Conservation (phyloP, 2,797 vertebrate genomes). For the Paratrypauchen microcephalus region DNA sequence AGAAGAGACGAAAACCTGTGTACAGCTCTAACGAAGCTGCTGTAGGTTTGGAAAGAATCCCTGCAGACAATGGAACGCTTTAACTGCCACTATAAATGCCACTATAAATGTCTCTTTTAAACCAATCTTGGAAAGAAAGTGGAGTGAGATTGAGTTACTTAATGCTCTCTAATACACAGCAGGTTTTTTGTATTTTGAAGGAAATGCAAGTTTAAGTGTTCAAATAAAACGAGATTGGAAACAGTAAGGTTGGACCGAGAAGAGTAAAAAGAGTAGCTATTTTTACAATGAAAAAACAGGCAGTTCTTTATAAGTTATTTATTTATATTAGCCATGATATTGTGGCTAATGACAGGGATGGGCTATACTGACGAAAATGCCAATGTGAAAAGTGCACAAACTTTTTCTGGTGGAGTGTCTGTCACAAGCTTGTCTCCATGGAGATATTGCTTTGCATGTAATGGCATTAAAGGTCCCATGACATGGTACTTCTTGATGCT, state of each 20-base stretch:
- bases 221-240: background rate
- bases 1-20: background rate
- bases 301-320: background rate
- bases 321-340: background rate
- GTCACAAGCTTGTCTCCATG: no score
- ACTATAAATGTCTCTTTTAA: background rate
- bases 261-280: background rate
- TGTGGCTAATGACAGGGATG: background rate
- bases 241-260: background rate
- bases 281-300: slow-evolving; percentile 20
- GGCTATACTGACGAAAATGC: no score
- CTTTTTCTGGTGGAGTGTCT: slow-evolving; percentile 13
- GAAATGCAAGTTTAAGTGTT: slow-evolving; percentile 7
- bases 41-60: background rate
- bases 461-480: no score
- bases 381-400: background rate
- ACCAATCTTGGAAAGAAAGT: slow-evolving; percentile 1
- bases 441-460: no score
- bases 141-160: slow-evolving; percentile 4
- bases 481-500: no score
- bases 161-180: background rate
- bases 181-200: background rate
- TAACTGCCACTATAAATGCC: background rate
- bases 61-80: background rate
- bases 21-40: background rate